Evolutionary conservation across 2,113 vertebrate species (phyloP).

Genomic region (Menidia beryllina): DNA sequence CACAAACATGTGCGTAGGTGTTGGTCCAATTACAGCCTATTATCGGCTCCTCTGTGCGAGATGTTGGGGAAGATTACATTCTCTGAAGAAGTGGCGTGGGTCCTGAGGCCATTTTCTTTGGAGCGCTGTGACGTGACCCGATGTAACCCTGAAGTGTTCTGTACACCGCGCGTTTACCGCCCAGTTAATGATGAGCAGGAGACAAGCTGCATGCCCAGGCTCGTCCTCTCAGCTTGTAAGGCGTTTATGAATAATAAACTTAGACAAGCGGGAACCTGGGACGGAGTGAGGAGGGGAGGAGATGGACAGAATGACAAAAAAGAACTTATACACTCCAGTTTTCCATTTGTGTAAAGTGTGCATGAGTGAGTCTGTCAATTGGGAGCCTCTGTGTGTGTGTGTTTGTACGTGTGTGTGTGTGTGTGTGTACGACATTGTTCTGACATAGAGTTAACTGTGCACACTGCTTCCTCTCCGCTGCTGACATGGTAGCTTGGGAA

Average conservation of each 20-base stretch:
- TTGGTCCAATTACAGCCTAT: background rate
- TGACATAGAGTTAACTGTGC: slow-evolving; percentile 69
- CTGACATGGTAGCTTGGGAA: slow-evolving; percentile 61
- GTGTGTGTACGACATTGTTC: slow-evolving; percentile 55
- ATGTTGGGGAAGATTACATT: background rate
- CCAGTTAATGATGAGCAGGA: slow-evolving; percentile 7
- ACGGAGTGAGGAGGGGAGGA: slow-evolving; percentile 22
- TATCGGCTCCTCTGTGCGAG: slow-evolving; percentile 3
- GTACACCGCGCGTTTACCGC: slow-evolving; percentile 36
- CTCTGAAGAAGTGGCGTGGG: background rate
- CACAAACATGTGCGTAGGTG: background rate
- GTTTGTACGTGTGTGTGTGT: background rate
- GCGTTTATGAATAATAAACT: slow-evolving; percentile 62
- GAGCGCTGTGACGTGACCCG: no score
- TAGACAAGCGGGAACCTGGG: slow-evolving; percentile 33
- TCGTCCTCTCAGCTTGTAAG: slow-evolving; percentile 58
- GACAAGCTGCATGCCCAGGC: slow-evolving; percentile 33
- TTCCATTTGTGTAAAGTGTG: slow-evolving; percentile 4
- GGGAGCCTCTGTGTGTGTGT: slow-evolving; percentile 10
- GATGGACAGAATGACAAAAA: slow-evolving; percentile 34
- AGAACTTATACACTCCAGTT: slow-evolving; percentile 14
- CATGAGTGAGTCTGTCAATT: slow-evolving; percentile 3
- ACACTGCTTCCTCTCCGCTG: slow-evolving; percentile 52
- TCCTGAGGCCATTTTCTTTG: background rate
- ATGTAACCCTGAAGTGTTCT: no score